Base-by-base conservation (phyloP, 2,888 invertebrate genomes). In the Agriotes lineatus region DNA sequence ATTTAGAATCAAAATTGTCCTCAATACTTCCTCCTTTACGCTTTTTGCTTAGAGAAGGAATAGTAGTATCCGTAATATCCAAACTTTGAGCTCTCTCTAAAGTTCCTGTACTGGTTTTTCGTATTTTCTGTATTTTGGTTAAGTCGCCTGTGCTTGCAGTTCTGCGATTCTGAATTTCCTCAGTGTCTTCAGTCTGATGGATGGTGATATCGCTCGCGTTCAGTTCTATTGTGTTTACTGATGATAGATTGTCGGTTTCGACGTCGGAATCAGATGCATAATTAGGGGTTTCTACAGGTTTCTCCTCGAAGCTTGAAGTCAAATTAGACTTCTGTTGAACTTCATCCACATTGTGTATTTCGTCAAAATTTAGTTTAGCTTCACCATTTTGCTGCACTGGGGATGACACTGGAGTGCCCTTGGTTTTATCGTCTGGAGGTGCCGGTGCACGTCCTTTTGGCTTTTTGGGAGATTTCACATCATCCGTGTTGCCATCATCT, bases 121-220 rank as follows among this genome's bases (percentile, higher is more conserved):
- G 79, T 72, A 85, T 86, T 37, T 85, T 84, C 61, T 88, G 86
- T 70, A 93, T 90, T 79, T 90, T 90, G 0, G 93, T 93, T 56
- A 94, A 84, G 82, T 94, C 94, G 0, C 93, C 94, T 1, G 94
- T 86, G 35, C 93, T 94, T 0, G 93, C 91, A 1, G 94, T 93
- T 84, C 91, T 92, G 14, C 93, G 85, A 65, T 86, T 87, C 78
- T 90, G 90, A 56, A 90, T 89, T 74, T 88, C 86, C 62, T 89
- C 89, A 45, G 87, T 84, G 45, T 84, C 84, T 37, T 90, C 90
- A 9, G 90, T 89, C 79, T 91, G 91, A 77, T 93, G 92, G 39
- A 92, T 90, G 2, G 92, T 92, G 60, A 93, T 91, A 75, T 93
- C 92, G 69, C 91, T 90, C 1, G 92, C 88, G 78, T 92, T 92